Evolutionary conservation across 2,797 vertebrate genomes (phyloP).

Genomic region (Phaenicophaeus curvirostris): DNA sequence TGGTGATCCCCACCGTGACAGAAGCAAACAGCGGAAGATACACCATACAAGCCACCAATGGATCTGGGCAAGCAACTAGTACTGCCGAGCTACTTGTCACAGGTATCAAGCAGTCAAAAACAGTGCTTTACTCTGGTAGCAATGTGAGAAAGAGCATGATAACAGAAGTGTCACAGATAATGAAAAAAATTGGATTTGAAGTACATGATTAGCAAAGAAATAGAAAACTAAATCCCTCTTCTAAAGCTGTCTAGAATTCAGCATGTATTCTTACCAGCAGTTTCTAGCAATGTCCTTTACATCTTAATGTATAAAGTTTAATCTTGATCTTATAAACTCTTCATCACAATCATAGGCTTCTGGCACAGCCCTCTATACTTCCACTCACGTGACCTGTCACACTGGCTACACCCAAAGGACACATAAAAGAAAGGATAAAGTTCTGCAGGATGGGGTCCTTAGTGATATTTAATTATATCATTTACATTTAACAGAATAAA

Average conservation of each 20-base stretch:
- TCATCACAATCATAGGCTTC: background rate
- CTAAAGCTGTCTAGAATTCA: background rate
- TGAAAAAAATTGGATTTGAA: background rate
- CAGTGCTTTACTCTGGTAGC: background rate
- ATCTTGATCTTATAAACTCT: background rate
- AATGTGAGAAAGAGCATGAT: background rate
- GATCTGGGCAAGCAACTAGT: conserved; percentile 96
- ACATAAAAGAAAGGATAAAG: background rate
- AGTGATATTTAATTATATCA: background rate
- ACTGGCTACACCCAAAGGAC: background rate
- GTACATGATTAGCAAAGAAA: background rate
- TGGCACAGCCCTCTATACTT: background rate
- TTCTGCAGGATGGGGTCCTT: background rate
- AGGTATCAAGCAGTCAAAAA: conserved; percentile 75
- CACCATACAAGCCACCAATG: conserved; percentile 96
- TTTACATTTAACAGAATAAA: background rate
- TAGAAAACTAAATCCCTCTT: background rate
- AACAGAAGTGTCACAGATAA: background rate
- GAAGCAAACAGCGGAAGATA: conserved; percentile 92
- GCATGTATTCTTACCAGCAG: background rate
- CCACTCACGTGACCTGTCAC: background rate
- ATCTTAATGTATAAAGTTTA: background rate
- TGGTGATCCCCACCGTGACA: conserved; percentile 90
- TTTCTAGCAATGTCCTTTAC: background rate
- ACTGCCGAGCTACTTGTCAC: conserved; percentile 96